phyloP scores from a whole-genome alignment of 1,140 invertebrate species.

The Venturia canescens region DNA sequence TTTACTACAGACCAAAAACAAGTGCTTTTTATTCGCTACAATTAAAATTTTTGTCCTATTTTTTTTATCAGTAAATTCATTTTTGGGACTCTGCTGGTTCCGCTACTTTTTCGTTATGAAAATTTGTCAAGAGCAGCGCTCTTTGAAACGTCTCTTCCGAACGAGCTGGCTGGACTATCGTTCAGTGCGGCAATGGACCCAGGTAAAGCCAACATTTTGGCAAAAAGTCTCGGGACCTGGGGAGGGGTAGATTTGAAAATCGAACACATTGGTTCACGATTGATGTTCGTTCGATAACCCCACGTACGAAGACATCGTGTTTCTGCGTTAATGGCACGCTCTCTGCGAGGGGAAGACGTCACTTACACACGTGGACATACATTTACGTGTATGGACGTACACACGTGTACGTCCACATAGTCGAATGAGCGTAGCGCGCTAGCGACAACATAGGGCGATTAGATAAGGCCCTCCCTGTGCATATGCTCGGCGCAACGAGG shows the following conservation, averaged over 20 bases:
- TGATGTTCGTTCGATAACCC: conserved; percentile 56
- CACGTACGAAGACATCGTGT: conserved; percentile 54
- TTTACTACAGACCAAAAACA: too few species aligned
- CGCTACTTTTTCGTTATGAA: too few species aligned
- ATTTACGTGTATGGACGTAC: conserved; percentile 5
- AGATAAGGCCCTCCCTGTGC: conserved; percentile 32
- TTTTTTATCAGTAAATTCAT: too few species aligned
- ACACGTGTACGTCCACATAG: conserved; percentile 1
- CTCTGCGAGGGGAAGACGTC: conserved; percentile 51
- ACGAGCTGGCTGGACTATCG: too few species aligned
- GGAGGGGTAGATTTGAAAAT: conserved; percentile 55
- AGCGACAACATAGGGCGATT: conserved; percentile 21
- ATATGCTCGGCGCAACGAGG: conserved; percentile 29
- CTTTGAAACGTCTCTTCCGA: too few species aligned
- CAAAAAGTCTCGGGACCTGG: too few species aligned
- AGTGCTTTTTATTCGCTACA: too few species aligned
- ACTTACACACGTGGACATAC: neutral
- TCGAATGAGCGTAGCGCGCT: neutral
- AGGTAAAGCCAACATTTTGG: too few species aligned
- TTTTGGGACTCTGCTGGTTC: too few species aligned
- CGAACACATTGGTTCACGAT: conserved; percentile 45
- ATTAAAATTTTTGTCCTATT: too few species aligned
- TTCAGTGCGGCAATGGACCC: too few species aligned
- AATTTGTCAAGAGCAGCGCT: too few species aligned
- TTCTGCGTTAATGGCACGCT: conserved; percentile 66